Evolutionary conservation across 2,797 vertebrate species (phyloP).

Genomic region (Sebastiscus tertius): DNA sequence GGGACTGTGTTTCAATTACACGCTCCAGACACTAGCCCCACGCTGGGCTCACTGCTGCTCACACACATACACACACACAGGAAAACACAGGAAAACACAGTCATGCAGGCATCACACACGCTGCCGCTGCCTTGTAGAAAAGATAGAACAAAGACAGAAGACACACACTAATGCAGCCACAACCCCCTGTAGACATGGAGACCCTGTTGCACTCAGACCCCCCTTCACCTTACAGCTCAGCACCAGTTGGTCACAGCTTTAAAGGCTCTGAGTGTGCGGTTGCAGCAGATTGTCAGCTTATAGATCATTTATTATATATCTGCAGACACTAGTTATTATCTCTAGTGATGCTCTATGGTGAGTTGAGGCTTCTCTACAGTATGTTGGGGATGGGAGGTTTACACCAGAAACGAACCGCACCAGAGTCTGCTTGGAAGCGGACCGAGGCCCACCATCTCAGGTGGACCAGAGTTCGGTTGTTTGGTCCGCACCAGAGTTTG

Average conservation of each 20-base stretch:
- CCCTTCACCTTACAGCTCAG: constrained; percentile 21
- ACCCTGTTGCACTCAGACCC: constrained; percentile 10
- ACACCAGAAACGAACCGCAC: neutral
- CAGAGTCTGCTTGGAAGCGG: too few species aligned
- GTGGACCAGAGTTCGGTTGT: too few species aligned
- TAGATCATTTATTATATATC: constrained; percentile 35
- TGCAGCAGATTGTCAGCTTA: constrained; percentile 47
- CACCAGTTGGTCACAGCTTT: constrained; percentile 49
- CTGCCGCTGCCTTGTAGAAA: neutral
- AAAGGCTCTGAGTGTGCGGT: constrained; percentile 25
- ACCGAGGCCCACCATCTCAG: too few species aligned
- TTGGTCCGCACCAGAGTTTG: too few species aligned
- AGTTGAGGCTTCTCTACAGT: constrained; percentile 13
- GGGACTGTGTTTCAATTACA: constrained; percentile 80
- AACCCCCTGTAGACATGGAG: constrained; percentile 31
- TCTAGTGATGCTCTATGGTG: constrained; percentile 5
- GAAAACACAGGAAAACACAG: constrained; percentile 10
- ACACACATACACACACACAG: neutral
- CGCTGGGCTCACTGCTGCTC: constrained; percentile 67
- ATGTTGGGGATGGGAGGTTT: neutral
- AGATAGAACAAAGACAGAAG: neutral
- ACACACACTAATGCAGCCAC: constrained; percentile 22
- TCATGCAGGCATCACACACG: neutral
- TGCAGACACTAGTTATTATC: constrained; percentile 20
- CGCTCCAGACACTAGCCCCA: constrained; percentile 68